Base-by-base conservation (phyloP, 2,113 vertebrate species). In the Oryzias melastigma region DNA sequence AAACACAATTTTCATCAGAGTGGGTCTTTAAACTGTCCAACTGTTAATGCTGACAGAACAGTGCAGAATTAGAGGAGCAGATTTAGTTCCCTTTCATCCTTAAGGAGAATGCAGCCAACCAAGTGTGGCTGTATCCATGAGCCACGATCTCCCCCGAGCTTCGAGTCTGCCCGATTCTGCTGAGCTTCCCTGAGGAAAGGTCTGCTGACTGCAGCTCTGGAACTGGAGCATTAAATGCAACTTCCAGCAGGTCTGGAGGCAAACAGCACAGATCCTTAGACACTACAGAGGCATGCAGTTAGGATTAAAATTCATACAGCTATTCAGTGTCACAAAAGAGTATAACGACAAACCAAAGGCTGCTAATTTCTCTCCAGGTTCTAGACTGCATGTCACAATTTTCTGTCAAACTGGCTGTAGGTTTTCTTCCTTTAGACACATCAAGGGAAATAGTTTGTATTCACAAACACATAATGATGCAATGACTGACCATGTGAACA, bases 191-290 rank as follows among this genome's bases (percentile, higher is more conserved):
- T 5, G 19, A 75, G 85, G 83, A 4, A 44, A 71, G 70, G 81
- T 54, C 49, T 43, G 73, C 69, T 75, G 45, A 14, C 52, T 35
- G 35, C 52, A 17, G 74, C 75, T 73, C 80, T 16, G 78, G 65
- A 90, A 90, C 66, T 88, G 75, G 87, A 85, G 85, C 88, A 85
- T 88, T 87, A 82, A 88, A 89, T 86, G 75, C 61, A 73, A 82
- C 83, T 88, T 87, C 78, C 76, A 84, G 65, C 73, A 83, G 79
- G 68, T 82, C 81, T 72, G 62, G 52, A 64, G 65, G 20, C 51
- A 25, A 58, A 75, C 68, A 75, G 53, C 56, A 65, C 51, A 71
- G 73, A 60, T 29, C 5, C 59, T 52, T 50, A 49, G 46, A 47
- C 65, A 47, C 64, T 81, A 52, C 55, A 81, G 72, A 81, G 66